Evolutionary conservation across 2,113 vertebrate genomes (phyloP).

Genomic region (Siphamia tubifer): DNA sequence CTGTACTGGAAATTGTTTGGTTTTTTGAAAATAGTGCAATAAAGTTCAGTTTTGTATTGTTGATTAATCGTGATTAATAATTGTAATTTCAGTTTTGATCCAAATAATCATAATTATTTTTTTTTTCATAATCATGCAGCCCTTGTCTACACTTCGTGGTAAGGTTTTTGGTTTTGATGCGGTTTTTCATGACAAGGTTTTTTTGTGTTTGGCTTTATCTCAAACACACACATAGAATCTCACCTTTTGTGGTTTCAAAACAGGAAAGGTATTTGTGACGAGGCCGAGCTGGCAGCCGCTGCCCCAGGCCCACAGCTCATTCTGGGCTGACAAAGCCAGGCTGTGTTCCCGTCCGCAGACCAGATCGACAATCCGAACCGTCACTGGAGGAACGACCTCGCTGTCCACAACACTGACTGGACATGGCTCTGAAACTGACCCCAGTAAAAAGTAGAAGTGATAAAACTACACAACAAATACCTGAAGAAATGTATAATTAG

Average conservation of each 20-base stretch:
- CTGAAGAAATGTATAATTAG: background rate
- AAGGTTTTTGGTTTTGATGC: no score
- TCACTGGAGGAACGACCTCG: slow-evolving; percentile 81
- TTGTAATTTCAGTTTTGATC: no score
- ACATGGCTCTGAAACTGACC: slow-evolving; percentile 82
- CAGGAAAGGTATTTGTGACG: slow-evolving; percentile 88
- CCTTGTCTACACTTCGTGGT: no score
- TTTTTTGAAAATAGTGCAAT: no score
- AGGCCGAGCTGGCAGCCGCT: slow-evolving; percentile 94
- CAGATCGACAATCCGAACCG: slow-evolving; percentile 85
- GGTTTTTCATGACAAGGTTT: no score
- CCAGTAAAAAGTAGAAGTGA: background rate
- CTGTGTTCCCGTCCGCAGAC: slow-evolving; percentile 94
- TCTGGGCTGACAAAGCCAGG: slow-evolving; percentile 86
- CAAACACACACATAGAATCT: background rate
- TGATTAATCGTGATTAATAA: no score
- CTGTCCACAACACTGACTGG: slow-evolving; percentile 85
- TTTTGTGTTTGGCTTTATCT: background rate
- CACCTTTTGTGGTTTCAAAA: slow-evolving; percentile 88
- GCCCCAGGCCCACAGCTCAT: slow-evolving; percentile 97
- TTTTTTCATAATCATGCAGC: no score
- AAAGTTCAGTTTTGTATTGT: no score
- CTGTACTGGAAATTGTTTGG: no score
- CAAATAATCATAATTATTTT: no score
- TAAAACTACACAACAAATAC: background rate